A percentile compares a stretch with the other conserved stretches of the same genome.
phyloP scores from a whole-genome alignment of 2,113 vertebrate genomes.

The Lathamus discolor region DNA sequence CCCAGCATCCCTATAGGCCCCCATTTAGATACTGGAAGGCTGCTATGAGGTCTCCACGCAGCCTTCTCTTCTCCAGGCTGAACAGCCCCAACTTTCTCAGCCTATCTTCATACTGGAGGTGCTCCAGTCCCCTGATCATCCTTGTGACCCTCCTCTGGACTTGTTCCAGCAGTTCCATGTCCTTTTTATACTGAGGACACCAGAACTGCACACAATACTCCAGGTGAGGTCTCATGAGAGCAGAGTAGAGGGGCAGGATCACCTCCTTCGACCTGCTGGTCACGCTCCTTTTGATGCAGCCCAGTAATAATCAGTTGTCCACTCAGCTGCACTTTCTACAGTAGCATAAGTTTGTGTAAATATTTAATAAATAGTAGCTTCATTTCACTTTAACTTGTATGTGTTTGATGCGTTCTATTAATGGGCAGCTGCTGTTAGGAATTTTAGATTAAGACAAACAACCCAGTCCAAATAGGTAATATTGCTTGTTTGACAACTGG shows the following conservation, averaged over 20 bases:
- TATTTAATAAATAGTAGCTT: background rate
- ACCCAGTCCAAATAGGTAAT: background rate
- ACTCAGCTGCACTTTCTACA: background rate
- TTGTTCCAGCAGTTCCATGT: too few species aligned
- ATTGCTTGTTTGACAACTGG: background rate
- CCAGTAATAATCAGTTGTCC: background rate
- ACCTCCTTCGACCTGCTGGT: background rate
- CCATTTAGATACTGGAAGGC: too few species aligned
- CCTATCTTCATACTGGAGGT: too few species aligned
- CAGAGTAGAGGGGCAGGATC: background rate
- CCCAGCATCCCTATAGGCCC: too few species aligned
- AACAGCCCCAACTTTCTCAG: too few species aligned
- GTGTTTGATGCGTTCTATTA: background rate
- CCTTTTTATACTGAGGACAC: too few species aligned
- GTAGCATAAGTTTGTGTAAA: background rate
- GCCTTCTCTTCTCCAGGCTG: too few species aligned
- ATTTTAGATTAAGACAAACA: slow-evolving; percentile 15
- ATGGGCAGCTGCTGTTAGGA: background rate
- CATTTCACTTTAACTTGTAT: background rate
- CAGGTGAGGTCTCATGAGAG: background rate
- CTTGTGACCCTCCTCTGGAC: too few species aligned
- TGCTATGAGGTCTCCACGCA: too few species aligned
- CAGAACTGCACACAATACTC: background rate
- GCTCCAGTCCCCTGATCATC: too few species aligned
- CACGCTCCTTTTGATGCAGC: background rate